A percentile compares a stretch with the other conserved stretches of the same genome.
phyloP scores from a whole-genome alignment of 2,113 vertebrate species.

The Elachura formosa region DNA sequence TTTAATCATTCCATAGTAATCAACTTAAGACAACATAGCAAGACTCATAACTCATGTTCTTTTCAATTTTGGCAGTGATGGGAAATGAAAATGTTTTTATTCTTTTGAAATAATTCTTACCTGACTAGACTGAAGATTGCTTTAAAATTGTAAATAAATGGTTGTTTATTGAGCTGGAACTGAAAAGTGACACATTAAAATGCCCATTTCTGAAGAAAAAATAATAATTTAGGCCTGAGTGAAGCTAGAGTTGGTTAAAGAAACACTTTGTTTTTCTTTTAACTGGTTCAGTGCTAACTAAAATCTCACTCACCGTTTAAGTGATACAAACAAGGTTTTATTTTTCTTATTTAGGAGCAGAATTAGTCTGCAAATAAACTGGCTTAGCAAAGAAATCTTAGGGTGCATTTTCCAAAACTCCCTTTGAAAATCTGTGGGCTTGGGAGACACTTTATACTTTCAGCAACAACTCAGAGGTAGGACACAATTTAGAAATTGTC shows the following conservation, averaged over 20 bases:
- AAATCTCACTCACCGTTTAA: background rate
- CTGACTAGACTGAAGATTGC: conserved; percentile 80
- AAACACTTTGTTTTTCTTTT: conserved; percentile 36
- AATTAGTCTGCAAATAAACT: background rate
- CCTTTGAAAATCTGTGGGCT: background rate
- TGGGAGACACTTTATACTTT: background rate
- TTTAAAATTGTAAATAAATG: conserved; percentile 82
- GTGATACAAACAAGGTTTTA: background rate
- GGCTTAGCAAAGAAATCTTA: background rate
- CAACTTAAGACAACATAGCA: conserved; percentile 82
- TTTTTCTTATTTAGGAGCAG: background rate
- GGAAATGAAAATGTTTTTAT: conserved; percentile 86
- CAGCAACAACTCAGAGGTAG: background rate
- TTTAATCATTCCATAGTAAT: conserved; percentile 82
- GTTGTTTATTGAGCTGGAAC: conserved; percentile 81
- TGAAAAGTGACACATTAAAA: conserved; percentile 80
- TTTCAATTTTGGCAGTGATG: conserved; percentile 80
- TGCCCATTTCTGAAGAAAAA: conserved; percentile 67
- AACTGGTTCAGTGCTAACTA: conserved; percentile 61
- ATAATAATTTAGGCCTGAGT: conserved; percentile 66
- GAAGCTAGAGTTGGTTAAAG: conserved; percentile 16
- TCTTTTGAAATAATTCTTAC: conserved; percentile 81
- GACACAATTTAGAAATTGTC: background rate
- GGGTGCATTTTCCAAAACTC: background rate
- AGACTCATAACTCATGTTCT: conserved; percentile 86